phyloP scores from a whole-genome alignment of 2,797 vertebrate species.

The Anas acuta region DNA sequence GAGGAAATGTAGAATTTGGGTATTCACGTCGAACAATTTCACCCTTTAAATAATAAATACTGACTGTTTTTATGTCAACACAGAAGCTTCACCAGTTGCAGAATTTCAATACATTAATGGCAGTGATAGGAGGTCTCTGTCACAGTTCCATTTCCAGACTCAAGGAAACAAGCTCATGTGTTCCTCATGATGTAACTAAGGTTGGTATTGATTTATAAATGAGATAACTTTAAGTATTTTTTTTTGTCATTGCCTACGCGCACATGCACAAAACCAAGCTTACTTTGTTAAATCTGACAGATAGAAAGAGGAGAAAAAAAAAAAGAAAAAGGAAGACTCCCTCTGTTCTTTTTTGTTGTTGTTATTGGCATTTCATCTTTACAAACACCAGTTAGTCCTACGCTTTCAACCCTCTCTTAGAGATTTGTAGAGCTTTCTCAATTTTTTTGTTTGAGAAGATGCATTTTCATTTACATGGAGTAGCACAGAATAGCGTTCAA shows the following conservation, averaged over 20 bases:
- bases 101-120: conserved; percentile 98
- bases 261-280: neutral
- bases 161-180: conserved; percentile 93
- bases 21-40: neutral
- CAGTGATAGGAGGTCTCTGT: conserved; percentile 93
- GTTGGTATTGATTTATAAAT: conserved; percentile 74
- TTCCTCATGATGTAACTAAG: conserved; percentile 91
- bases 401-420: neutral
- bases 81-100: conserved; percentile 92
- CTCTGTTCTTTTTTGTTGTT: neutral
- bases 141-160: conserved; percentile 97
- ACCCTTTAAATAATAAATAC: neutral
- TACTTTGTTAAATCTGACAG: neutral
- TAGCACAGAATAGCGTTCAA: neutral
- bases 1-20: neutral
- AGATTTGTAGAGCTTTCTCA: neutral
- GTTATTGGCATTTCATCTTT: neutral
- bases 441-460: neutral
- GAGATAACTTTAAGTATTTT: neutral
- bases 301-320: neutral
- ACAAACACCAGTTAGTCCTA: neutral
- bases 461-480: neutral
- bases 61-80: neutral
- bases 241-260: neutral
- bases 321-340: neutral